Conservation (phyloP, 2,888 invertebrate genomes). For the Gortyna flavago region DNA sequence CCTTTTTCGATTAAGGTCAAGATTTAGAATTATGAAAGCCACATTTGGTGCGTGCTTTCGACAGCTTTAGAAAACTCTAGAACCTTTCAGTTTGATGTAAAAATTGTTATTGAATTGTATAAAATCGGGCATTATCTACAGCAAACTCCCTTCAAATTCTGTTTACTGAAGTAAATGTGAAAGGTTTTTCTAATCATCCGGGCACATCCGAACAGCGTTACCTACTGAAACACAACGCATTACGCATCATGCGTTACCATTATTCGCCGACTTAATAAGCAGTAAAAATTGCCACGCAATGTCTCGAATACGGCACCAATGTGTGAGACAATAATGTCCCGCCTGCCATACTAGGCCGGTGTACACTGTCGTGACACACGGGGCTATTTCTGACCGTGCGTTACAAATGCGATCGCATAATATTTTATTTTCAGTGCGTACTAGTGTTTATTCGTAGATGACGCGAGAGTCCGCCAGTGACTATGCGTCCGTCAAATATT, state of each 20-base stretch:
- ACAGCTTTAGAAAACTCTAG: not conserved
- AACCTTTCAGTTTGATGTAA: not conserved
- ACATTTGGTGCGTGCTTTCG: not conserved
- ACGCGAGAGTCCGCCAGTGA: conserved; percentile 70
- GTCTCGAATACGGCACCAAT: conserved; percentile 42
- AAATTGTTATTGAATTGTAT: too few species aligned
- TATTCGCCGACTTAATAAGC: conserved; percentile 12
- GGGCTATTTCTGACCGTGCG: conserved; percentile 82
- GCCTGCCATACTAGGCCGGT: conserved; percentile 69
- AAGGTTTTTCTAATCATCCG: not conserved
- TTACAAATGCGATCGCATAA: conserved; percentile 86
- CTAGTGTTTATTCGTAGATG: conserved; percentile 86
- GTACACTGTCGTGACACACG: conserved; percentile 80
- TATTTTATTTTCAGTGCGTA: conserved; percentile 88
- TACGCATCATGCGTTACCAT: not conserved
- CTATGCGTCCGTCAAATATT: conserved; percentile 70
- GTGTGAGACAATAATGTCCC: conserved; percentile 53
- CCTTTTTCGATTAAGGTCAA: not conserved
- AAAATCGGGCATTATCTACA: not conserved
- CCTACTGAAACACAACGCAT: not conserved
- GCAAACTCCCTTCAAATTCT: not conserved
- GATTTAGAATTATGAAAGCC: not conserved
- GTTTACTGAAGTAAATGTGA: not conserved
- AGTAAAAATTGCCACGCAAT: conserved; percentile 29
- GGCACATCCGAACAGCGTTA: not conserved